Evolutionary conservation across 2,797 vertebrate genomes (phyloP).

Genomic region (Thunnus albacares): DNA sequence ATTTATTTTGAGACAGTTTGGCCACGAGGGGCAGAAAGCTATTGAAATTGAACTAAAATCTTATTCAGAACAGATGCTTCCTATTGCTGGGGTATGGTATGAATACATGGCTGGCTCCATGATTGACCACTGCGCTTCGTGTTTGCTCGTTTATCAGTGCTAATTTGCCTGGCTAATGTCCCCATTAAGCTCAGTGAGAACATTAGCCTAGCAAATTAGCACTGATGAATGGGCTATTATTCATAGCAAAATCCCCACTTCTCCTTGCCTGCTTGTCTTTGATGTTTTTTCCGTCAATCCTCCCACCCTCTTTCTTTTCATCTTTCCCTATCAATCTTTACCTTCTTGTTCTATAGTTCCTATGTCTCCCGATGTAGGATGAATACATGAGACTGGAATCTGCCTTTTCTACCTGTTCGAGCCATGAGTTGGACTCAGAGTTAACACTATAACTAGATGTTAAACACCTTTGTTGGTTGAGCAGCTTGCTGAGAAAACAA

Average conservation of each 20-base stretch:
- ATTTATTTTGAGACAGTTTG: conserved; percentile 26
- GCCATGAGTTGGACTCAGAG: conserved; percentile 25
- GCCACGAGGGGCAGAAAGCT: conserved; percentile 33
- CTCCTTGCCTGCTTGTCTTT: conserved; percentile 14
- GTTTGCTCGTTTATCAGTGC: conserved; percentile 81
- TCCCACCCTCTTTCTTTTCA: neutral
- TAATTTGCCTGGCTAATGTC: conserved; percentile 80
- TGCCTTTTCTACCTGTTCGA: neutral
- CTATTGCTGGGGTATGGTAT: conserved; percentile 51
- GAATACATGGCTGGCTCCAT: conserved; percentile 59
- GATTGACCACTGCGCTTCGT: conserved; percentile 74
- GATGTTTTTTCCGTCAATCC: neutral
- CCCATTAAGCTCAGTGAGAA: conserved; percentile 75
- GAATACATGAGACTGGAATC: neutral
- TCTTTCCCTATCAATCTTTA: neutral
- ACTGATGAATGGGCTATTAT: conserved; percentile 80
- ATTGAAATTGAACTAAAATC: conserved; percentile 61
- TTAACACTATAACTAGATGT: conserved; percentile 34
- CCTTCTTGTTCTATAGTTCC: neutral
- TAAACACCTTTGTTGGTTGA: conserved; percentile 43
- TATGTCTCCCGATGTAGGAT: neutral
- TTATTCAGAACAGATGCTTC: conserved; percentile 69
- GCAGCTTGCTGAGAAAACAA: conserved; percentile 61
- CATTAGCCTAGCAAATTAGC: conserved; percentile 82
- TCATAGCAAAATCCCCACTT: conserved; percentile 68